These are phyloP conservation scores for Hylaeus anthracinus DNA, from an alignment of 1,140 invertebrate genomes.

Conservation along the genomic window DNA sequence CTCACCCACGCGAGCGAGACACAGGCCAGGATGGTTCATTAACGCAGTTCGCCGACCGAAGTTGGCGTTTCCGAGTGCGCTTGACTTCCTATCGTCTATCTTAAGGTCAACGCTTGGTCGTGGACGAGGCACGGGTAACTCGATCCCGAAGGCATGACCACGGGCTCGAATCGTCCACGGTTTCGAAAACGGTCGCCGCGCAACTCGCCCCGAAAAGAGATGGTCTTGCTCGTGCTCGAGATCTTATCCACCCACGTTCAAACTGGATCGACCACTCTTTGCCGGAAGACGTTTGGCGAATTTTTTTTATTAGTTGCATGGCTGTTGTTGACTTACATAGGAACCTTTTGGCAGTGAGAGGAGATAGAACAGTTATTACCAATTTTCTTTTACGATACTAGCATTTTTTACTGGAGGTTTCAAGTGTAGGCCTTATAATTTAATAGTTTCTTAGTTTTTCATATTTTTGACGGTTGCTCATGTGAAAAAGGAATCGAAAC, in stretches of 20 bases:
- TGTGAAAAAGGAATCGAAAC: too few relatives aligned
- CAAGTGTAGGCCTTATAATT: too few relatives aligned
- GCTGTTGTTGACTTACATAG: too few relatives aligned
- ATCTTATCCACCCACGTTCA: slow-evolving; percentile 22
- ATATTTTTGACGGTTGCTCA: too few relatives aligned
- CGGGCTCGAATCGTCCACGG: too few relatives aligned
- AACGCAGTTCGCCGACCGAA: slow-evolving; percentile 13
- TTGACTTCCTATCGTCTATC: background rate
- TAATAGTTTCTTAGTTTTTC: too few relatives aligned
- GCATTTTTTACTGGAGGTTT: too few relatives aligned
- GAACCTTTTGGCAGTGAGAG: too few relatives aligned
- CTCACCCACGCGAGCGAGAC: slow-evolving; percentile 16
- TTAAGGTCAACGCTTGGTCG: background rate
- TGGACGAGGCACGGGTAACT: background rate
- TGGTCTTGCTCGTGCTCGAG: background rate
- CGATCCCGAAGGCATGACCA: background rate
- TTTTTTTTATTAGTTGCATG: background rate
- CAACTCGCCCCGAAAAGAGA: background rate
- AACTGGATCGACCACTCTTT: background rate
- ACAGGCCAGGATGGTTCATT: slow-evolving; percentile 1
- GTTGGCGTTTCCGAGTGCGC: background rate
- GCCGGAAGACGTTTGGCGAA: background rate
- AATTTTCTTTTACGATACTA: too few relatives aligned
- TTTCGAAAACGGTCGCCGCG: background rate
- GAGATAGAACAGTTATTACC: too few relatives aligned